These are phyloP conservation scores for Thymelicus acteon DNA, from an alignment of 2,888 invertebrate species.

Conservation along the genomic window DNA sequence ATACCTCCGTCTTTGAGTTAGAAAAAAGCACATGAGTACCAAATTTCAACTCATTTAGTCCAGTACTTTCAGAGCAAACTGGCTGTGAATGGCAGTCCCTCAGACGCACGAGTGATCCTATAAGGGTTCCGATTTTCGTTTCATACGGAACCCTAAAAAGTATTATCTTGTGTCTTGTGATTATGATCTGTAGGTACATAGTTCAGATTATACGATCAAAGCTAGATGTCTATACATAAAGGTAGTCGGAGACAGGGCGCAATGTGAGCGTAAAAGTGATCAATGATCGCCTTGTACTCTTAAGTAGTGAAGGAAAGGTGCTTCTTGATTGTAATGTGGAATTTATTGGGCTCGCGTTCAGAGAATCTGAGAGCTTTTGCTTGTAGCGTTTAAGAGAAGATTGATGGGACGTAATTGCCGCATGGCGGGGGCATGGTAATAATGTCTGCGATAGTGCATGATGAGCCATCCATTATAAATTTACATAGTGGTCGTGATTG, in stretches of 20 bases:
- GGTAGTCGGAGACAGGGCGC: not conserved
- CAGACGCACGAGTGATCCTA: too few relatives aligned
- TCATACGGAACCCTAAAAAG: too few relatives aligned
- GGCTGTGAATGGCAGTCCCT: too few relatives aligned
- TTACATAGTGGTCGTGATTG: constrained; percentile 64
- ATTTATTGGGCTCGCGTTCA: constrained; percentile 52
- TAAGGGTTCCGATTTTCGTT: too few relatives aligned
- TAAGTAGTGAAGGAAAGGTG: constrained; percentile 41
- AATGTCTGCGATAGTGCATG: constrained; percentile 60
- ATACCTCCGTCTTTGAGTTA: too few relatives aligned
- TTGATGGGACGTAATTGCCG: constrained; percentile 67
- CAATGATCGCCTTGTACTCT: constrained; percentile 38
- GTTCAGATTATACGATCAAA: too few relatives aligned
- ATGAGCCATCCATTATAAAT: constrained; percentile 72
- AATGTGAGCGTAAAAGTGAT: constrained; percentile 16
- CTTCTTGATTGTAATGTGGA: constrained; percentile 50
- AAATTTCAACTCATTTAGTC: too few relatives aligned
- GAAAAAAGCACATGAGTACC: too few relatives aligned
- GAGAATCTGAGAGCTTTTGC: constrained; percentile 66
- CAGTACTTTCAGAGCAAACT: too few relatives aligned
- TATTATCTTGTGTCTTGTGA: too few relatives aligned
- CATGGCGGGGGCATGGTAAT: constrained; percentile 63
- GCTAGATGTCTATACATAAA: not conserved
- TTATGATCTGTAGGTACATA: too few relatives aligned
- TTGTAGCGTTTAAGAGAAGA: constrained; percentile 71